phyloP scores from a whole-genome alignment of 1,140 invertebrate genomes.

The Eulimnadia texana region DNA sequence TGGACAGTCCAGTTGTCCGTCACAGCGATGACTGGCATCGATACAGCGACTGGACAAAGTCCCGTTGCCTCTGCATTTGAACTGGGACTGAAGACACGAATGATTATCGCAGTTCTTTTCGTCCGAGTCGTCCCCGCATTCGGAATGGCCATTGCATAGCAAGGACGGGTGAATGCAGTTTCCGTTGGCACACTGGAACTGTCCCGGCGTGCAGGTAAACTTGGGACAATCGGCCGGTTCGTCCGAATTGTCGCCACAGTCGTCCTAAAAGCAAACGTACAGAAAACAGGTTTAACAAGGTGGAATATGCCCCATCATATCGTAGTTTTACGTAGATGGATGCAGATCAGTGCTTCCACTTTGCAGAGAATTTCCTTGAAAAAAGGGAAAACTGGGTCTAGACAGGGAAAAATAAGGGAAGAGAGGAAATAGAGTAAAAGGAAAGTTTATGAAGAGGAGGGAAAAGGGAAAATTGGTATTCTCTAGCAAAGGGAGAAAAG shows the following conservation, averaged over 20 bases:
- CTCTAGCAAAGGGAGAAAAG: no score
- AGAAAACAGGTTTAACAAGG: conserved; percentile 2
- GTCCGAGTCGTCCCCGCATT: conserved; percentile 37
- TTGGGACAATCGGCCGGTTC: conserved; percentile 49
- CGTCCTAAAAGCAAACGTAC: conserved; percentile 36
- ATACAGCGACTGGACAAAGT: conserved; percentile 32
- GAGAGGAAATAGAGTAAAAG: no score
- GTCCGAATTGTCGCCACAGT: conserved; percentile 63
- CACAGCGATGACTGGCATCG: conserved; percentile 30
- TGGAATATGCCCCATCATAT: background rate
- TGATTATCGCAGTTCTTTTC: conserved; percentile 37
- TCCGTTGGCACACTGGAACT: conserved; percentile 56
- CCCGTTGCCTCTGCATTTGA: conserved; percentile 33
- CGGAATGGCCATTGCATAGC: conserved; percentile 38
- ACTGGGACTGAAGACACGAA: conserved; percentile 35
- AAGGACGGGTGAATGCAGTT: conserved; percentile 51
- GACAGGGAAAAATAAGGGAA: no score
- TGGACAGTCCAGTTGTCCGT: conserved; percentile 31
- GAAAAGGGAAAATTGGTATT: no score
- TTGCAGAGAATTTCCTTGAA: no score
- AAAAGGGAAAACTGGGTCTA: no score
- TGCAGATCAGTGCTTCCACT: no score
- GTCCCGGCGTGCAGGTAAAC: conserved; percentile 52
- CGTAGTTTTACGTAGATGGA: background rate
- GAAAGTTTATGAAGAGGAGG: no score